Base-by-base conservation (phyloP, 2,113 vertebrate species). In the Ardeotis arabs region DNA sequence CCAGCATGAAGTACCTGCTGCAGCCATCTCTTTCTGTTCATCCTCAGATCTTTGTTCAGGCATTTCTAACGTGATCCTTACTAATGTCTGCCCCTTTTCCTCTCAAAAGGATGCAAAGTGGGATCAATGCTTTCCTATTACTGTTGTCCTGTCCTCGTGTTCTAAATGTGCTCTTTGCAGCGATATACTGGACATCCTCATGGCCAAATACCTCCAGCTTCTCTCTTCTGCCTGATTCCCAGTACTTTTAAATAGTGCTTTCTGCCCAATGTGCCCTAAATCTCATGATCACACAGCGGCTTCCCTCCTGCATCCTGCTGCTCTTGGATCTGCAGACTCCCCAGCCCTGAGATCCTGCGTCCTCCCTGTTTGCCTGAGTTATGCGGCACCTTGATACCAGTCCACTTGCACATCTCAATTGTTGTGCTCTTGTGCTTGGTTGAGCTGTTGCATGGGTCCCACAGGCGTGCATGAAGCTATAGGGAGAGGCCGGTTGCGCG, bases 291-390 rank as follows among this genome's bases (percentile, higher is more conserved):
- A 33, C 35, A 15, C 41, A 75, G 56, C 52, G 79, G 18, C 37
- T 72, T 59, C 15, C n/a, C 49, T 85, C 55, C 18, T 22, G 9
- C 50, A 72, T 68, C 20, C 45, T 15, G 17, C 35, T 74, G 24
- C 52, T n/a, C 49, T 73, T 49, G 47, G 21, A 45, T 12, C 21
- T 58, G 29, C 33, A 20, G 7, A 1, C 19, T 88, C 39, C 21
- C 10, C 41, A 45, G 37, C 2, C 3, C 50, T 35, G 59, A 53
- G 52, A 31, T 0, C 1, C 27, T 20, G 2, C 0, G 0, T 50
- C 15, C 69, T 55, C 5, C 14, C 31, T 67, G 74, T n/a, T 41
- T 47, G 11, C 3, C 12, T 22, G 37, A 59, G 14, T n/a, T 31
- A 11, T 1, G 1, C 31, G 90, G n/a, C 31, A 20, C 31, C 39